A percentile compares a stretch with the other conserved stretches of the same genome.
Evolutionary conservation across 2,113 vertebrate genomes (phyloP).

Genomic region (Cynoglossus semilaevis): DNA sequence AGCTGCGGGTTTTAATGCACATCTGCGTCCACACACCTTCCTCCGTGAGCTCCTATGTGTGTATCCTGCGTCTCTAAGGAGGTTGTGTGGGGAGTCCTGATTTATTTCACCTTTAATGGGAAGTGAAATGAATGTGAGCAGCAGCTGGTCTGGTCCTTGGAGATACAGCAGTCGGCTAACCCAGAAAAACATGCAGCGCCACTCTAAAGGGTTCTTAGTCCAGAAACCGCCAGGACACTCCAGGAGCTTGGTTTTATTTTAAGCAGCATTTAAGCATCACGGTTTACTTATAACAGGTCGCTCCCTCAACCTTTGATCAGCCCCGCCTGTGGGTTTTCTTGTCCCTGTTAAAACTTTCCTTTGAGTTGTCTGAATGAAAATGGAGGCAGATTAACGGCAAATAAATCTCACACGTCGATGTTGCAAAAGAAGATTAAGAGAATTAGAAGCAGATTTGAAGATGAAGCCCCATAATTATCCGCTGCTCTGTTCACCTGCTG

Average conservation of each 20-base stretch:
- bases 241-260: slow-evolving; percentile 53
- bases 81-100: slow-evolving; percentile 70
- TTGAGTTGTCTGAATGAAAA: slow-evolving; percentile 50
- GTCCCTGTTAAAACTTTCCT: slow-evolving; percentile 42
- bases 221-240: slow-evolving; percentile 40
- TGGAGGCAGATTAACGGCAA: slow-evolving; percentile 64
- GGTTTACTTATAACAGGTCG: slow-evolving; percentile 14
- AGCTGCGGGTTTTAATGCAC: slow-evolving; percentile 20
- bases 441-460: slow-evolving; percentile 71
- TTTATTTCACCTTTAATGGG: slow-evolving; percentile 79
- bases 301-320: slow-evolving; percentile 17
- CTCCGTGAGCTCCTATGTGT: slow-evolving; percentile 24
- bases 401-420: slow-evolving; percentile 59
- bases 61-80: slow-evolving; percentile 52
- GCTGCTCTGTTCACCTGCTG: slow-evolving; percentile 53
- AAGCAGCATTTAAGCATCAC: slow-evolving; percentile 35
- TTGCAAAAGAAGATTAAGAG: slow-evolving; percentile 67
- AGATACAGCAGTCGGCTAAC: slow-evolving; percentile 68
- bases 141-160: slow-evolving; percentile 73
- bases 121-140: slow-evolving; percentile 79
- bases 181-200: slow-evolving; percentile 61
- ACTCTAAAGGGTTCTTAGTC: slow-evolving; percentile 46
- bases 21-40: slow-evolving; percentile 32
- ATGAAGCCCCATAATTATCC: slow-evolving; percentile 69
- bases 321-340: slow-evolving; percentile 27